Percentiles rank a stretch among this genome's conserved stretches.
These are phyloP conservation scores for Eutrigla gurnardus DNA, from an alignment of 2,797 vertebrate species.

Conservation along the genomic window DNA sequence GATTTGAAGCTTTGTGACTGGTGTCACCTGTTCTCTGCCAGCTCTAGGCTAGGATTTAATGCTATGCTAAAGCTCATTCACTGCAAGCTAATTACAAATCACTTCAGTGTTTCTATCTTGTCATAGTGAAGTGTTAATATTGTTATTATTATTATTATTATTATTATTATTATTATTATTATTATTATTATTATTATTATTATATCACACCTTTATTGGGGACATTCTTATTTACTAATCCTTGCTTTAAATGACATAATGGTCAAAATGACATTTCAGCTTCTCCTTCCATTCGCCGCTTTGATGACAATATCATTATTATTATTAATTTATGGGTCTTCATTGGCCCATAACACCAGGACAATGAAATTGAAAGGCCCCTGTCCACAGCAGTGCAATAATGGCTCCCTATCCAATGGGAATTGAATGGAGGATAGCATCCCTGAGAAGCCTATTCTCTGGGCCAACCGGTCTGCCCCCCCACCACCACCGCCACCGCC, in stretches of 20 bases:
- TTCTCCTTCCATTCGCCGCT: not conserved
- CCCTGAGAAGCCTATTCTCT: conserved; percentile 90
- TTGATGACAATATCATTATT: conserved; percentile 45
- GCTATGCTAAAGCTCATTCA: not conserved
- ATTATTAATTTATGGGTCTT: conserved; percentile 61
- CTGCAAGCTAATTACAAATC: conserved; percentile 3
- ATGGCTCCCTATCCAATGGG: conserved; percentile 90
- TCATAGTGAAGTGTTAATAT: not conserved
- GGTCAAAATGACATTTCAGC: conserved; percentile 20
- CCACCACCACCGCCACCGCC: conserved; percentile 26
- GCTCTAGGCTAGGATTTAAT: conserved; percentile 17
- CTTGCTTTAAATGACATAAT: conserved; percentile 5
- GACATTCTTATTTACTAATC: not conserved
- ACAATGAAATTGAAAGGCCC: conserved; percentile 80
- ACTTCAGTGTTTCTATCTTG: not conserved
- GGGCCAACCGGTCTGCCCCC: conserved; percentile 73
- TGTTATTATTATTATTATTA: too few species aligned
- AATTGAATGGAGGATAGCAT: conserved; percentile 93
- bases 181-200: too few species aligned
- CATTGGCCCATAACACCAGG: conserved; percentile 53
- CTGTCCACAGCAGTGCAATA: conserved; percentile 81
- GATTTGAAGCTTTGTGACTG: not conserved
- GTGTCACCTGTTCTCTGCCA: not conserved
- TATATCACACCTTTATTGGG: not conserved
- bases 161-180: too few species aligned